These are phyloP conservation scores for Myopa testacea DNA, from an alignment of 2,888 invertebrate genomes.

Conservation along the genomic window DNA sequence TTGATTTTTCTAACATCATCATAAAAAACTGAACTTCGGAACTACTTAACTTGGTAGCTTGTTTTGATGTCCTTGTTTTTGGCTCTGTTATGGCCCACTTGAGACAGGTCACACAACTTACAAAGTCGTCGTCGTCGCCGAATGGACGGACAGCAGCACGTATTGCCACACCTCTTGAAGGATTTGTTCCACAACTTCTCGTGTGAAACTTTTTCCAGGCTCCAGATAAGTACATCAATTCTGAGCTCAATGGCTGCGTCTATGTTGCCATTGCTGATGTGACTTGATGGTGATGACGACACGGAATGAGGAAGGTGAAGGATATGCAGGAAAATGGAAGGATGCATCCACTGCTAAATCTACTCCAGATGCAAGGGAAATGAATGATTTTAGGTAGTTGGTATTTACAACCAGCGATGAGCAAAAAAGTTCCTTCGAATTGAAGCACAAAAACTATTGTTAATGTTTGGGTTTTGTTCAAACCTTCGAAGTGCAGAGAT, in stretches of 20 bases:
- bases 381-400: neutral
- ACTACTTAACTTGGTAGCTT: conserved; percentile 32
- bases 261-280: conserved; percentile 12
- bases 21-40: conserved; percentile 14
- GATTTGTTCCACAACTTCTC: conserved; percentile 16
- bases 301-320: neutral
- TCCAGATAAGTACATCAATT: conserved; percentile 39
- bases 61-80: neutral
- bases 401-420: neutral
- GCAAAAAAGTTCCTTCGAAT: conserved; percentile 5
- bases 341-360: neutral
- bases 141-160: neutral
- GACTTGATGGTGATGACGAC: neutral
- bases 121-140: neutral
- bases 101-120: conserved; percentile 24
- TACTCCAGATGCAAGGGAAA: neutral
- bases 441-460: conserved; percentile 21
- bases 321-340: neutral
- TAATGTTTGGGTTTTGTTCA: conserved; percentile 6
- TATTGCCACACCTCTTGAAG: conserved; percentile 21
- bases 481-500: conserved; percentile 26
- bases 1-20: conserved; percentile 3
- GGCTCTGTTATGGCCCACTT: conserved; percentile 35
- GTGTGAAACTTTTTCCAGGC: conserved; percentile 24
- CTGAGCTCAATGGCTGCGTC: conserved; percentile 33